Percentiles rank a stretch among this genome's conserved stretches.
These are phyloP conservation scores for Drosophila incognita DNA, from an alignment of 2,888 invertebrate genomes.

Conservation along the genomic window DNA sequence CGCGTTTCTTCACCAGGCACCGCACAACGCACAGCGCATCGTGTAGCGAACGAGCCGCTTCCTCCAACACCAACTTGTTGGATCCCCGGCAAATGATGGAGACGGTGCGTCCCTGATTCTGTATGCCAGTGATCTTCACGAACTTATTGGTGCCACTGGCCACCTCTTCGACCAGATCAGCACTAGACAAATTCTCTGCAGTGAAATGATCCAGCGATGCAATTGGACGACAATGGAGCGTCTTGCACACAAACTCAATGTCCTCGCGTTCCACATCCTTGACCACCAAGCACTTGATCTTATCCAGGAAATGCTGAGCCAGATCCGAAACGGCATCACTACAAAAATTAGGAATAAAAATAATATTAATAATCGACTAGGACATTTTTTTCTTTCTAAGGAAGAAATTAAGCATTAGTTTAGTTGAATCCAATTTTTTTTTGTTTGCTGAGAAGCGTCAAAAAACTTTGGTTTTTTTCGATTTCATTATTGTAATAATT, in stretches of 20 bases:
- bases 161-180: conserved; percentile 97
- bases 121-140: conserved; percentile 96
- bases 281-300: conserved; percentile 99
- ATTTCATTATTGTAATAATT: too few relatives aligned
- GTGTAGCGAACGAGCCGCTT: conserved; percentile 96
- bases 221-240: conserved; percentile 96
- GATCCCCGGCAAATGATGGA: conserved; percentile 95
- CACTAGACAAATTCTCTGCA: conserved; percentile 94
- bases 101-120: conserved; percentile 94
- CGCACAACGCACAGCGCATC: conserved; percentile 96
- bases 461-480: too few relatives aligned
- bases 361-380: too few relatives aligned
- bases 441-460: too few relatives aligned
- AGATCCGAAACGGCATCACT: conserved; percentile 98
- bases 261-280: conserved; percentile 99
- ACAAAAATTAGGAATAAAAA: conserved; percentile 16
- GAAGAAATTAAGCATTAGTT: too few relatives aligned
- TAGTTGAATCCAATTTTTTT: too few relatives aligned
- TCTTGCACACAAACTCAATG: conserved; percentile 98
- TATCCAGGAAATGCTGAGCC: conserved; percentile 98
- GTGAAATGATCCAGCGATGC: conserved; percentile 99
- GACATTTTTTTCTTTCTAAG: too few relatives aligned
- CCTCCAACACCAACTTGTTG: conserved; percentile 94
- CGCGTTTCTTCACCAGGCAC: conserved; percentile 97
- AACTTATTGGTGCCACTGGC: conserved; percentile 94